Conservation (phyloP, 1,140 invertebrate species). For the Babylonia areolata region DNA sequence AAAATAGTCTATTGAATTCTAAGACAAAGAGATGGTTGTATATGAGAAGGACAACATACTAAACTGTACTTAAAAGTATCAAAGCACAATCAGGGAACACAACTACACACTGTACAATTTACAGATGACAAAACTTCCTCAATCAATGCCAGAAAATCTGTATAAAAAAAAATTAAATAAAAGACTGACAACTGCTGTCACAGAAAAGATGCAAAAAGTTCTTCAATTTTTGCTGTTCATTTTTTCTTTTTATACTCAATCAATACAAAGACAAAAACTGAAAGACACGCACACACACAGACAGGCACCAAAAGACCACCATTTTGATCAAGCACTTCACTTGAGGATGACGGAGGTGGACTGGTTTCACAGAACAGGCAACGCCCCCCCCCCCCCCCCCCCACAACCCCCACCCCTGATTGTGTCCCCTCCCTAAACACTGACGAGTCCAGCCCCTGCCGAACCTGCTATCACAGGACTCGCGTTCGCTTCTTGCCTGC, state of each 20-base stretch:
- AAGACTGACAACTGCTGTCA: background rate
- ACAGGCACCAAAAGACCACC: background rate
- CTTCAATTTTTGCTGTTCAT: no score
- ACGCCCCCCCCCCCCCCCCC: background rate
- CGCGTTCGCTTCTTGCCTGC: no score
- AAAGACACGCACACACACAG: background rate
- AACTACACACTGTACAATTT: no score
- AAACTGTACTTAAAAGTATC: no score
- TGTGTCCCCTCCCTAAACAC: background rate
- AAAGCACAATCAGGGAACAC: no score
- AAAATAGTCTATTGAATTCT: no score
- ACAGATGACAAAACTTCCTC: background rate
- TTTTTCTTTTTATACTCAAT: background rate
- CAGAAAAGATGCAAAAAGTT: no score
- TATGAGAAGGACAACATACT: no score
- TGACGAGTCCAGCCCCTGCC: background rate
- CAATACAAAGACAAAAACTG: background rate
- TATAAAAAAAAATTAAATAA: background rate
- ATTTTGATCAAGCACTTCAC: no score
- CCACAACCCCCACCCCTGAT: background rate
- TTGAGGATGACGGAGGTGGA: no score
- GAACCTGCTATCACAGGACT: no score
- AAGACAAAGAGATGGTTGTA: no score
- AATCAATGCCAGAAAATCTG: background rate
- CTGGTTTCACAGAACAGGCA: background rate